Evolutionary conservation across 2,888 invertebrate species (phyloP).

Genomic region (Spilosoma lubricipeda): DNA sequence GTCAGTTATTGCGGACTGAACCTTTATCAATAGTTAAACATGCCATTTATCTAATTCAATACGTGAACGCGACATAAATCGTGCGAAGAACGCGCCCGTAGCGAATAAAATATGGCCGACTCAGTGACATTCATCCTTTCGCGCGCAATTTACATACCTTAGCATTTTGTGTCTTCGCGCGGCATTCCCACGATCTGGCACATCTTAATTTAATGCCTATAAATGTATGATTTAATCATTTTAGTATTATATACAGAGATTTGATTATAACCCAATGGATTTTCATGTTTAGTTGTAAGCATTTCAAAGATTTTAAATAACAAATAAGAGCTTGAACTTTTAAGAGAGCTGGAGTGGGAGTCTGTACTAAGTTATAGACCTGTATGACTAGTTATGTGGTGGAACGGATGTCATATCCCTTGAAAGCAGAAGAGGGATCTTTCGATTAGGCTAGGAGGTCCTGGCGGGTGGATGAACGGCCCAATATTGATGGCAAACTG

Average conservation of each 20-base stretch:
- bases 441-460: too few species aligned
- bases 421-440: too few species aligned
- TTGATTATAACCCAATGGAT: neutral
- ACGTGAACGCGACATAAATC: constrained; percentile 56
- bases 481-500: too few species aligned
- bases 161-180: constrained; percentile 50
- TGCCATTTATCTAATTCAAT: constrained; percentile 63
- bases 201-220: constrained; percentile 51
- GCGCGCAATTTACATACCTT: constrained; percentile 69
- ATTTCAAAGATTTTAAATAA: neutral
- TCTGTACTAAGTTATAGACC: too few species aligned
- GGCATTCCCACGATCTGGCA: constrained; percentile 62
- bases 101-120: constrained; percentile 61
- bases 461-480: too few species aligned
- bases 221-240: constrained; percentile 9
- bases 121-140: constrained; percentile 65
- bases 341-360: too few species aligned
- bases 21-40: constrained; percentile 51
- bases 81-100: constrained; percentile 48
- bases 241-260: neutral
- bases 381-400: too few species aligned
- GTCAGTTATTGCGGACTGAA: constrained; percentile 30
- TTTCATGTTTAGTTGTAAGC: neutral
- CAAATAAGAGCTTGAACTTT: too few species aligned
- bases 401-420: too few species aligned